A percentile compares a stretch with the other conserved stretches of the same genome.
Conservation (phyloP, 2,888 invertebrate genomes). For the Parnassius apollo region DNA sequence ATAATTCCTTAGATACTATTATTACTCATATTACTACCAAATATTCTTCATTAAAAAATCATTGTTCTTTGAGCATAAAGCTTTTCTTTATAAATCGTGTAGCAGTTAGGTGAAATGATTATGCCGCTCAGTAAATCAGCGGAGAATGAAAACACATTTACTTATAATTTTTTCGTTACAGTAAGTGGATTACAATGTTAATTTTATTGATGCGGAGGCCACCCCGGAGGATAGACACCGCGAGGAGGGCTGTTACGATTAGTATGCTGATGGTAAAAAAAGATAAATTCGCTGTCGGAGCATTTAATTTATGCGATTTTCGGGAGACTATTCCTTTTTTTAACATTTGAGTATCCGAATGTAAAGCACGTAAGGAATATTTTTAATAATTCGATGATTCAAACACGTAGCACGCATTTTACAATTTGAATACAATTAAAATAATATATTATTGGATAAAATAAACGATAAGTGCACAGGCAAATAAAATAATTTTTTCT, state of each 20-base stretch:
- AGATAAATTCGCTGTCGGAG: conserved; percentile 75
- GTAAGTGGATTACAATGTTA: conserved; percentile 79
- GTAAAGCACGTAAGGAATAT: conserved; percentile 22
- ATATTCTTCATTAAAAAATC: no score
- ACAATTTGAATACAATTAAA: conserved; percentile 20
- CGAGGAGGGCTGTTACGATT: conserved; percentile 53
- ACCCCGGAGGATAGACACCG: conserved; percentile 59
- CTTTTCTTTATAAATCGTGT: conserved; percentile 1
- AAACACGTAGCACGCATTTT: conserved; percentile 13
- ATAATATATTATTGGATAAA: background rate
- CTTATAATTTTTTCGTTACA: conserved; percentile 66
- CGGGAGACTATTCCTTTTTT: conserved; percentile 42
- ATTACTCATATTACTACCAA: no score
- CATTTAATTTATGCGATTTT: conserved; percentile 76
- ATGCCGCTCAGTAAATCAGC: conserved; percentile 41
- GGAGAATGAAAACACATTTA: conserved; percentile 47
- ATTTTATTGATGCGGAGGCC: conserved; percentile 75
- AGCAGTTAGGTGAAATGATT: conserved; percentile 30
- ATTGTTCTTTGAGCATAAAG: background rate
- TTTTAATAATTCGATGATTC: conserved; percentile 19
- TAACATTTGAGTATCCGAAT: conserved; percentile 28
- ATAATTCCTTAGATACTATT: no score
- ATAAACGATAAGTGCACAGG: background rate
- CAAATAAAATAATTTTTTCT: no score
- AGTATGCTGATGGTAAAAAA: conserved; percentile 76